Percentiles rank a stretch among this genome's conserved stretches.
Evolutionary conservation across 2,888 invertebrate genomes (phyloP).

Genomic region (Limnephilus auricula): DNA sequence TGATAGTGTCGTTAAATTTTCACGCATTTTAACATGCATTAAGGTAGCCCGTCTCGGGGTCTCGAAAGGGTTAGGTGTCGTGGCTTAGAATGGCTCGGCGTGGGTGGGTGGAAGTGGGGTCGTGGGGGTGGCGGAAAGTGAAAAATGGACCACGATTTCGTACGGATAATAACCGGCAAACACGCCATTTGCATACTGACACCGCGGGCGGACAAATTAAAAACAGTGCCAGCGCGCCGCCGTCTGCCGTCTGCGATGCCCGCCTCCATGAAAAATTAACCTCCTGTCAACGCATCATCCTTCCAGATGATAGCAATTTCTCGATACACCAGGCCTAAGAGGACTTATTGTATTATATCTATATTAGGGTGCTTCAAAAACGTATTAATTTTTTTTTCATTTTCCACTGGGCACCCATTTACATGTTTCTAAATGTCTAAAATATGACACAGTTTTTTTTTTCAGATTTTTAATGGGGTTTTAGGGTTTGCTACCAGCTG

Average conservation of each 20-base stretch:
- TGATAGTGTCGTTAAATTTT: neutral
- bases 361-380: neutral
- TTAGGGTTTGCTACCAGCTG: too few species aligned
- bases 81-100: neutral
- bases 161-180: constrained; percentile 64
- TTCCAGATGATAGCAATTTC: neutral
- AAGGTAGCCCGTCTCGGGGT: neutral
- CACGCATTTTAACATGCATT: neutral
- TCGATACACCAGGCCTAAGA: neutral
- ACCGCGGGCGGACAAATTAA: constrained; percentile 49
- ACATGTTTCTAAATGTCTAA: too few species aligned
- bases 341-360: neutral
- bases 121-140: constrained; percentile 52
- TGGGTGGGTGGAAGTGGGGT: neutral
- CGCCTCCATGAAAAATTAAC: constrained; percentile 62
- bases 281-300: neutral
- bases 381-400: too few species aligned
- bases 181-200: constrained; percentile 65
- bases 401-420: too few species aligned
- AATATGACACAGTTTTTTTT: too few species aligned
- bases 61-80: constrained; percentile 4
- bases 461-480: too few species aligned
- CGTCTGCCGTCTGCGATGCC: constrained; percentile 34
- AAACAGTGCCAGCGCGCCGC: constrained; percentile 41
- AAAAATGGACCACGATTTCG: constrained; percentile 65